Evolutionary conservation across 2,113 vertebrate genomes (phyloP).

Genomic region (Salvelinus sp.): DNA sequence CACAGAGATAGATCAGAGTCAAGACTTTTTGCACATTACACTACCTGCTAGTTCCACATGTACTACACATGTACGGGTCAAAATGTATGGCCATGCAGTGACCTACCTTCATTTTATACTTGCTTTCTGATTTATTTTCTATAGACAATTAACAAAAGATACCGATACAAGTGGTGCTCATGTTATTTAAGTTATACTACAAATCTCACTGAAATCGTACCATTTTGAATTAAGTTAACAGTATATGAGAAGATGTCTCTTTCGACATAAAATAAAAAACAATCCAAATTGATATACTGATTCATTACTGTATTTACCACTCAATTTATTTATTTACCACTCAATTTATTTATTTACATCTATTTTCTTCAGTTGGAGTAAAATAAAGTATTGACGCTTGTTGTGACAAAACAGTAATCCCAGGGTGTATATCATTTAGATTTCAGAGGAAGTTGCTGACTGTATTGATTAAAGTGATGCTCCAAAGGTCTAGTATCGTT

Average conservation of each 20-base stretch:
- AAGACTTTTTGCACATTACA: slow-evolving; percentile 47
- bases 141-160: slow-evolving; percentile 24
- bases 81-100: slow-evolving; percentile 64
- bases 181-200: not conserved
- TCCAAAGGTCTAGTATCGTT: too few species aligned
- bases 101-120: slow-evolving; percentile 54
- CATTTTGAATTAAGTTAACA: not conserved
- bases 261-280: slow-evolving; percentile 29
- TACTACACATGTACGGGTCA: slow-evolving; percentile 60
- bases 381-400: slow-evolving; percentile 53
- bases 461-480: slow-evolving; percentile 72
- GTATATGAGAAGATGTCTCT: slow-evolving; percentile 5
- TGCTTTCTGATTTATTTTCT: slow-evolving; percentile 50
- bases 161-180: not conserved
- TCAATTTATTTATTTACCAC: slow-evolving; percentile 21
- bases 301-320: slow-evolving; percentile 52
- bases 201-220: slow-evolving; percentile 21
- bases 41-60: slow-evolving; percentile 50
- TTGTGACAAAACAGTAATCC: slow-evolving; percentile 71
- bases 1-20: not conserved
- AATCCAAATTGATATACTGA: slow-evolving; percentile 66
- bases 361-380: too few species aligned
- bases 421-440: slow-evolving; percentile 74
- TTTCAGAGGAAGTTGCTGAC: slow-evolving; percentile 69
- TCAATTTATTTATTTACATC: slow-evolving; percentile 38